phyloP scores from a whole-genome alignment of 2,797 vertebrate species.

The Octomys mimax region DNA sequence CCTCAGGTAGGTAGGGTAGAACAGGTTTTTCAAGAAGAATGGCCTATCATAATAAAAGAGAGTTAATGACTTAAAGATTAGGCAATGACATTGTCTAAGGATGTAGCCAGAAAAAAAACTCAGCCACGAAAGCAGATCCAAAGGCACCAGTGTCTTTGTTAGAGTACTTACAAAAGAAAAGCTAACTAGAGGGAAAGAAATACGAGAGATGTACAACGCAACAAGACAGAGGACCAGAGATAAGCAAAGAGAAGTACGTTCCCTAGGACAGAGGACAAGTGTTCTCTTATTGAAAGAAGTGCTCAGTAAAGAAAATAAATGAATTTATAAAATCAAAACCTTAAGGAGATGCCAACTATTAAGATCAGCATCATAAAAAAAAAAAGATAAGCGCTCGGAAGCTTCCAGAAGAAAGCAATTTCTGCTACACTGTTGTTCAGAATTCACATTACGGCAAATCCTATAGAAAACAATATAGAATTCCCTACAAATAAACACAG shows the following conservation, averaged over 20 bases:
- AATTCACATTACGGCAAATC: not conserved
- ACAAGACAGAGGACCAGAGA: not conserved
- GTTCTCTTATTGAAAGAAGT: conserved; percentile 9
- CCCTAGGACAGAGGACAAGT: not conserved
- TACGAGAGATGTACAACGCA: not conserved
- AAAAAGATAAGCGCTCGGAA: not conserved
- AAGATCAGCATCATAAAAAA: not conserved
- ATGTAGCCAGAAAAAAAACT: not conserved
- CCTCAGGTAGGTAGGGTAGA: not conserved
- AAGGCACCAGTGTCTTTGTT: not conserved
- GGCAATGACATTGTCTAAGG: not conserved
- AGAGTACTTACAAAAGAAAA: not conserved
- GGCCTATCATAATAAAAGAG: not conserved
- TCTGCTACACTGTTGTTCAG: not conserved
- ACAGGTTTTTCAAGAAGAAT: not conserved
- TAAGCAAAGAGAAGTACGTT: not conserved
- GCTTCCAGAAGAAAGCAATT: not conserved
- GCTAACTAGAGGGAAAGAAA: not conserved
- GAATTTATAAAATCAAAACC: not conserved
- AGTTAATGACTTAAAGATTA: conserved; percentile 13
- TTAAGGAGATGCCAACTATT: not conserved
- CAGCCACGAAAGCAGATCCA: not conserved
- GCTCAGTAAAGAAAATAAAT: not conserved
- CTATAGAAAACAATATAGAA: not conserved
- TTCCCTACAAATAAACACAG: not conserved